Evolutionary conservation across 2,888 invertebrate genomes (phyloP).

Genomic region (Chloroclystis v-ata): DNA sequence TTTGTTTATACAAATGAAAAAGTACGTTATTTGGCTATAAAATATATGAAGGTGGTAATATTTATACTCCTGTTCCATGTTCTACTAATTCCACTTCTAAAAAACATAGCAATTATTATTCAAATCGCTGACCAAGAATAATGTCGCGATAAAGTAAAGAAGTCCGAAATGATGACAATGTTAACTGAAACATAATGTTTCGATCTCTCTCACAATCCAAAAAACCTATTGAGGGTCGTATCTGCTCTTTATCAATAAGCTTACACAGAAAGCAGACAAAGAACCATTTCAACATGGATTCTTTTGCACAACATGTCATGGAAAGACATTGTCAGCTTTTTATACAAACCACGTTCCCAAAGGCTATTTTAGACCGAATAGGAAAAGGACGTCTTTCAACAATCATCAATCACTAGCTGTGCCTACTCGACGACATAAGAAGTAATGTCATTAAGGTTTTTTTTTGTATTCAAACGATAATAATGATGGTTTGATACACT

Average conservation of each 20-base stretch:
- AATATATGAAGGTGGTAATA: too few relatives aligned
- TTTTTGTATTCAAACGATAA: conserved; percentile 39
- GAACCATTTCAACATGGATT: conserved; percentile 34
- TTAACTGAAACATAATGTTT: too few relatives aligned
- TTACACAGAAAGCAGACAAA: conserved; percentile 42
- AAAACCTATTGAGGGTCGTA: conserved; percentile 14
- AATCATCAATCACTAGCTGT: conserved; percentile 54
- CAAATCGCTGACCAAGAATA: too few relatives aligned
- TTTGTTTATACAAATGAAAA: too few relatives aligned
- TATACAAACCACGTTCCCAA: conserved; percentile 29
- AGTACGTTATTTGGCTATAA: too few relatives aligned
- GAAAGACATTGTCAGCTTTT: conserved; percentile 30
- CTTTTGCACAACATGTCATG: conserved; percentile 33
- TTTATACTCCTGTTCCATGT: too few relatives aligned
- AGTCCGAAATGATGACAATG: too few relatives aligned
- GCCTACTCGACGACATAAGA: conserved; percentile 46
- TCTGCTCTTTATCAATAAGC: conserved; percentile 38
- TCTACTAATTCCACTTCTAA: too few relatives aligned
- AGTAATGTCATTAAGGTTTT: conserved; percentile 47
- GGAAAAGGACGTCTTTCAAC: conserved; percentile 36
- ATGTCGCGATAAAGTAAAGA: too few relatives aligned
- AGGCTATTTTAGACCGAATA: conserved; percentile 38
- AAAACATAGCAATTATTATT: too few relatives aligned
- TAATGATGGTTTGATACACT: conserved; percentile 25
- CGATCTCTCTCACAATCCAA: conserved; percentile 12